Evolutionary conservation across 37 sponge, comb jelly and placozoan genomes (phyloP).

Genomic region (Lycopodina hypogea): DNA sequence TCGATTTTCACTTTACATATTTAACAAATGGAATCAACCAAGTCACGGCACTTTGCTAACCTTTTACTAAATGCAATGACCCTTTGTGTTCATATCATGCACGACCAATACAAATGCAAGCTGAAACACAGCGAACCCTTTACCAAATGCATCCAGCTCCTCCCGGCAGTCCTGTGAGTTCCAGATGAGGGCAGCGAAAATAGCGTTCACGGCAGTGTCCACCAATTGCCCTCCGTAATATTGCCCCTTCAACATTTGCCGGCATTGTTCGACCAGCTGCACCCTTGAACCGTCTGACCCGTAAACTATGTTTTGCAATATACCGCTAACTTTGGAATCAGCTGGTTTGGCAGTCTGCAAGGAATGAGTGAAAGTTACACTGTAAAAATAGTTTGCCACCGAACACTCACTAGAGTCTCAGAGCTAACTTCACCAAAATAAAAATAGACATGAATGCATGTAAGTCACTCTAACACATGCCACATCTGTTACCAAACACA

Average conservation of each 20-base stretch:
- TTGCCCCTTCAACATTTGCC: constrained; percentile 29
- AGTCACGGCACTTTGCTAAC: no score
- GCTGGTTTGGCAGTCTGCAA: constrained; percentile 62
- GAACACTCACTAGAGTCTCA: background rate
- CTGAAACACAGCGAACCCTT: no score
- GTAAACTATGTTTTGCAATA: constrained; percentile 50
- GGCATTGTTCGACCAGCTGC: constrained; percentile 45
- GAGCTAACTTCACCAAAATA: no score
- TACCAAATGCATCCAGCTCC: constrained; percentile 53
- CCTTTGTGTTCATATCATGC: no score
- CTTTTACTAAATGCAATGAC: background rate
- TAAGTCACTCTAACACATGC: no score
- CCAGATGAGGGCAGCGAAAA: constrained; percentile 93
- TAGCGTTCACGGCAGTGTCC: constrained; percentile 77
- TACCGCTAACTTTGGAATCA: constrained; percentile 37
- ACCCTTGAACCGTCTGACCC: constrained; percentile 9
- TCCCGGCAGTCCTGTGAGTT: constrained; percentile 84
- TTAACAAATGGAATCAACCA: no score
- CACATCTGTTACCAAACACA: no score
- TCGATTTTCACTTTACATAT: no score
- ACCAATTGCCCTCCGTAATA: constrained; percentile 78
- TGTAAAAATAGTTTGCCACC: background rate
- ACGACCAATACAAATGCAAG: no score
- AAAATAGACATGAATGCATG: no score
- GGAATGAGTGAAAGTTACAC: background rate